Evolutionary conservation across 2,113 vertebrate genomes (phyloP).

Genomic region (Lipophrys pholis): DNA sequence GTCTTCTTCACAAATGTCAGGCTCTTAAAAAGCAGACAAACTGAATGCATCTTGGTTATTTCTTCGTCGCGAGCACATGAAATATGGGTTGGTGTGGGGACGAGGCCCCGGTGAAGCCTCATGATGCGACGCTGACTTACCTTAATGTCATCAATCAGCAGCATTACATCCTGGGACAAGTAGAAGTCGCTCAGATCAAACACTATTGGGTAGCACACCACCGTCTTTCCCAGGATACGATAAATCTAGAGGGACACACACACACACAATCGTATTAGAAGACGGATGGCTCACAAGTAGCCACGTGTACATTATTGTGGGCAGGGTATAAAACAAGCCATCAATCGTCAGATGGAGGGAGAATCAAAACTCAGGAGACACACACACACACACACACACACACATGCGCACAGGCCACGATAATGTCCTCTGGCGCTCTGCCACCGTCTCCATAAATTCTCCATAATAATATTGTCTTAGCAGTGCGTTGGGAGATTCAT

Average conservation of each 20-base stretch:
- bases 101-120: neutral
- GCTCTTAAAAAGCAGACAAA: neutral
- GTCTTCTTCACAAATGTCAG: conserved; percentile 6
- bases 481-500: conserved; percentile 60
- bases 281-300: conserved; percentile 53
- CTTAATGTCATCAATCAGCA: conserved; percentile 99
- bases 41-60: conserved; percentile 14
- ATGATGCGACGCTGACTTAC: conserved; percentile 76
- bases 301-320: conserved; percentile 61
- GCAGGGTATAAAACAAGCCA: conserved; percentile 69
- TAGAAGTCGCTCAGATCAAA: conserved; percentile 99
- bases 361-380: too few relatives aligned
- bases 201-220: conserved; percentile 98
- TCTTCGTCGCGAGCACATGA: conserved; percentile 3
- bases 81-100: conserved; percentile 10
- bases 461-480: conserved; percentile 73
- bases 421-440: conserved; percentile 71
- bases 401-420: conserved; percentile 55
- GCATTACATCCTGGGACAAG: conserved; percentile 98
- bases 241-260: conserved; percentile 87
- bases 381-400: conserved; percentile 29
- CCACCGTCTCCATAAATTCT: conserved; percentile 65
- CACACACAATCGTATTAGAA: conserved; percentile 53
- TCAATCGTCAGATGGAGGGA: conserved; percentile 56
- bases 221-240: conserved; percentile 96